These are phyloP conservation scores for Rhorus exstirpatorius DNA, from an alignment of 2,888 invertebrate genomes.

Conservation along the genomic window DNA sequence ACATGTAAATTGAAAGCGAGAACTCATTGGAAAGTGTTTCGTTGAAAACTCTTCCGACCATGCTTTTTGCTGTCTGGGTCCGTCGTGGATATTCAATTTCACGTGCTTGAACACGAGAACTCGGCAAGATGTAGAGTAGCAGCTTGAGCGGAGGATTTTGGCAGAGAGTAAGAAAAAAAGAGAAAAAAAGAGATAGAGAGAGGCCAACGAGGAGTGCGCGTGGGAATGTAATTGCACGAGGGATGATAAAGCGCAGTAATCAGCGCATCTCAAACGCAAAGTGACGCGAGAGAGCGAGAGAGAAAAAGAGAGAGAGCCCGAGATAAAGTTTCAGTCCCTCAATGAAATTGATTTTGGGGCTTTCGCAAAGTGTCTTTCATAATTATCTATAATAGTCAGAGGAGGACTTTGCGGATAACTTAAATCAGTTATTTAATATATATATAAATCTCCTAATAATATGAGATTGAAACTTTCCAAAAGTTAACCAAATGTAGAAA, in stretches of 20 bases:
- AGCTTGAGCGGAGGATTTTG: constrained; percentile 15
- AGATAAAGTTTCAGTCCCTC: constrained; percentile 19
- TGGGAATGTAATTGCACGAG: constrained; percentile 38
- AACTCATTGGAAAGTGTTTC: background rate
- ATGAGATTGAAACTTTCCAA: no score
- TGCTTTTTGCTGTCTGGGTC: constrained; percentile 6
- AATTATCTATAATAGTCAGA: background rate
- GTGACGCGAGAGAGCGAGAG: background rate
- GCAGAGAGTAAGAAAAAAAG: background rate
- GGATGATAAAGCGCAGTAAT: constrained; percentile 27
- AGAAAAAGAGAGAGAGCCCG: background rate
- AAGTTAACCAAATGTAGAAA: no score
- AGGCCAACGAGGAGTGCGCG: constrained; percentile 13
- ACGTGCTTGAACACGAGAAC: background rate
- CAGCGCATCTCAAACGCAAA: background rate
- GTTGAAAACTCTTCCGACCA: background rate
- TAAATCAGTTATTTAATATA: background rate
- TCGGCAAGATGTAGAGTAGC: constrained; percentile 20
- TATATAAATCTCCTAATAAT: no score
- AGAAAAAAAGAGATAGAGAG: constrained; percentile 19
- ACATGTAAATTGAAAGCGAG: background rate
- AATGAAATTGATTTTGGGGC: background rate
- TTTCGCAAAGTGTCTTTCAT: background rate
- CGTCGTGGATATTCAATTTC: constrained; percentile 7
- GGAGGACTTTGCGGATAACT: background rate